Percentiles rank a stretch among this genome's conserved stretches.
phyloP scores from a whole-genome alignment of 2,888 invertebrate species.

The Notodonta dromedarius region DNA sequence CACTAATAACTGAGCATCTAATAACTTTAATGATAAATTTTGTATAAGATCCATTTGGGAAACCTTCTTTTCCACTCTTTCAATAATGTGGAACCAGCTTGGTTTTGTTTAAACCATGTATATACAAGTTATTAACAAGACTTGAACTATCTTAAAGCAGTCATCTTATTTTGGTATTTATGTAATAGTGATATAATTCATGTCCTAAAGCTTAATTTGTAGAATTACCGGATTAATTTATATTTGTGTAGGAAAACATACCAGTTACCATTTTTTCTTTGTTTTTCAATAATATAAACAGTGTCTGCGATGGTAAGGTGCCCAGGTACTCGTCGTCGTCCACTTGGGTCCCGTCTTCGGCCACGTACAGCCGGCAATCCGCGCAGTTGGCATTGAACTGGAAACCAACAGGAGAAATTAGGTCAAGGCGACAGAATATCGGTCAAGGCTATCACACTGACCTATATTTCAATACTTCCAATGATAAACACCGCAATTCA shows the following conservation, averaged over 20 bases:
- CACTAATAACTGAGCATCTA: too few species aligned
- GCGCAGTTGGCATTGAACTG: constrained; percentile 79
- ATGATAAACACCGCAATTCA: constrained; percentile 44
- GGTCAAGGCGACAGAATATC: constrained; percentile 62
- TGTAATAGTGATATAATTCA: too few species aligned
- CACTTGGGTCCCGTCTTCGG: constrained; percentile 88
- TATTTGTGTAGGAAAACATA: constrained; percentile 55
- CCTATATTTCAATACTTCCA: constrained; percentile 42
- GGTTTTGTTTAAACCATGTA: too few species aligned
- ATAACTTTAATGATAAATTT: too few species aligned
- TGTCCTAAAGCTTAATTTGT: too few species aligned
- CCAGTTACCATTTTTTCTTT: constrained; percentile 85
- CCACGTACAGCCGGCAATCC: constrained; percentile 81
- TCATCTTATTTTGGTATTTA: too few species aligned
- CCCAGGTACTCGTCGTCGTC: constrained; percentile 91
- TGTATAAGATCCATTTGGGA: too few species aligned
- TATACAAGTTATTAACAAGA: too few species aligned
- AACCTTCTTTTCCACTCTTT: too few species aligned
- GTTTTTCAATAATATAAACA: constrained; percentile 85
- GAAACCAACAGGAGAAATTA: constrained; percentile 52
- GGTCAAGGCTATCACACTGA: constrained; percentile 71
- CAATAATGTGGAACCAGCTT: too few species aligned
- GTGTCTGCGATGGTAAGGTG: constrained; percentile 89
- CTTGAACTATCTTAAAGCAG: too few species aligned
- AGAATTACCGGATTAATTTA: too few species aligned